Evolutionary conservation across 1,140 invertebrate genomes (phyloP), one percentile per base, ranked within the genome.

Genomic region (Theocolax elegans): DNA sequence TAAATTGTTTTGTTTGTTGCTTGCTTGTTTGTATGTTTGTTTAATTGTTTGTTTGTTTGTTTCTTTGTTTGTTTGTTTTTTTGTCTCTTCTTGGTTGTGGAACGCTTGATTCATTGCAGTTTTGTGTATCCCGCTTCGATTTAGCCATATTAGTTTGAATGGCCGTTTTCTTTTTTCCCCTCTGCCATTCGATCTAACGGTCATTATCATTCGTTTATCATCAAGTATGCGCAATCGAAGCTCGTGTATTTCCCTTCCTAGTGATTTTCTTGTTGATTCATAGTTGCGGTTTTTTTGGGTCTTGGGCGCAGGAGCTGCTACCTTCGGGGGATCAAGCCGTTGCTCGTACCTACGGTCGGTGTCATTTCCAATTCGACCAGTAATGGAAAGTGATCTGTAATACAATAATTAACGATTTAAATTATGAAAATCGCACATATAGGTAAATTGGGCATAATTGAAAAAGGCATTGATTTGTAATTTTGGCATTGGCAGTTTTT

Each of bases 361-460:
- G 86, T 87, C 91, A 98, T 93, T 87, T 98, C 96, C 75, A 98
- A 87, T 86, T 99, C 96, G 35, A 97, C 96, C 75, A 99, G 87
- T 62, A 99, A 87, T 53, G 97, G 94, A 88, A 99, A 98, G 87
- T 99, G 97, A 90, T 99, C 97, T 88, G 87, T 21, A 86, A 88
- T 51, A 70, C 56, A 74, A 51, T 51, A 23, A 21, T 25, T 6
- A 13, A 15, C 13, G 12, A 13, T 9, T 7, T 44, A 9, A 3
- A 44, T 44, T 44, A 44, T 44, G 15, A n/a, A n/a, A n/a, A n/a
- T n/a, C n/a, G n/a, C n/a, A n/a, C n/a, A n/a, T n/a, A n/a, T n/a
- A n/a, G n/a, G n/a, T n/a, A n/a, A n/a, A n/a, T n/a, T n/a, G n/a
- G n/a, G n/a, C n/a, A n/a, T n/a, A n/a, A n/a, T n/a, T n/a, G n/a